These are phyloP conservation scores for Pelodytes ibericus DNA, from an alignment of 2,797 vertebrate genomes.

Conservation along the genomic window DNA sequence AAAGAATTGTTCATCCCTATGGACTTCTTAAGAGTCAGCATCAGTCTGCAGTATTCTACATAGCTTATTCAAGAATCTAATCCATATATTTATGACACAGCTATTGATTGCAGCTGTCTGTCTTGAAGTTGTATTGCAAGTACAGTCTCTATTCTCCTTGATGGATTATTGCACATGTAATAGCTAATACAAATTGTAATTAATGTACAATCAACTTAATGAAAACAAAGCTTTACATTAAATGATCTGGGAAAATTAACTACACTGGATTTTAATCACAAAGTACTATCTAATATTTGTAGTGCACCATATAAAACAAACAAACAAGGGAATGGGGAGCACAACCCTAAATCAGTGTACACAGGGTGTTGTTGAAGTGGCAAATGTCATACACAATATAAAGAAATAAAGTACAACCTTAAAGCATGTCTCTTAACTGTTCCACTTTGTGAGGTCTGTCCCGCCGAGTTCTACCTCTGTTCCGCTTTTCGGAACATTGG, in stretches of 20 bases:
- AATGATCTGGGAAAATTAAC: background rate
- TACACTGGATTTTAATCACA: background rate
- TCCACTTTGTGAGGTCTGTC: too few relatives aligned
- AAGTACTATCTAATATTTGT: too few relatives aligned
- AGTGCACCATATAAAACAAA: too few relatives aligned
- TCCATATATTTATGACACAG: conserved; percentile 18
- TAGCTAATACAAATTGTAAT: background rate
- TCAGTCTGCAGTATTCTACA: conserved; percentile 5
- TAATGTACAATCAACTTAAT: background rate
- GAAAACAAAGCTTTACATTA: background rate
- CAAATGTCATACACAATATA: too few relatives aligned
- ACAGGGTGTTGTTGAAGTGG: too few relatives aligned
- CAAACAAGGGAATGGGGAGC: too few relatives aligned
- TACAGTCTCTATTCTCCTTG: background rate
- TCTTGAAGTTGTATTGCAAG: background rate
- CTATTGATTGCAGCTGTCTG: conserved; percentile 14
- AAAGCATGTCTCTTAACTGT: too few relatives aligned
- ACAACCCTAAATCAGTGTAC: too few relatives aligned
- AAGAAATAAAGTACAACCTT: too few relatives aligned
- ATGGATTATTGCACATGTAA: conserved; percentile 4
- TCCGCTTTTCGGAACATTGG: too few relatives aligned
- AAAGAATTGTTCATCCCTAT: background rate
- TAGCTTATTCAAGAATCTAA: conserved; percentile 22
- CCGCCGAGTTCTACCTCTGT: too few relatives aligned
- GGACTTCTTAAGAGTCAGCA: background rate